Evolutionary conservation across 1,140 invertebrate genomes (phyloP).

Genomic region (fruit fly (Drosophila melanogaster)): DNA sequence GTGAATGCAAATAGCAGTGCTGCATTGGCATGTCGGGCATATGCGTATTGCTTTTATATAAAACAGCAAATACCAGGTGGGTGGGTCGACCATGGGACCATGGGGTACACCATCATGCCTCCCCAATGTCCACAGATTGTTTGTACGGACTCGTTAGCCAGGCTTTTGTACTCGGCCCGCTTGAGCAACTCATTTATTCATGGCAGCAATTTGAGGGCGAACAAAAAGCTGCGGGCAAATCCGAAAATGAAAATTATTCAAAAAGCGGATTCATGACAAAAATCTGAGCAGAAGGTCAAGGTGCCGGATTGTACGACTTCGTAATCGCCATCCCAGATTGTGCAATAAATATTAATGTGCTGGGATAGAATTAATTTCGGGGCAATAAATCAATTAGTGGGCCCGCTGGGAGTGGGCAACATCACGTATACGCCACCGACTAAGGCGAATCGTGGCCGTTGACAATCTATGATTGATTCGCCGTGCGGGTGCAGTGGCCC

Average conservation of each 20-base stretch:
- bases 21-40: conserved; percentile 50
- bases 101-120: not conserved
- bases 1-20: conserved; percentile 74
- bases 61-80: conserved; percentile 63
- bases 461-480: conserved; percentile 80
- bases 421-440: conserved; percentile 53
- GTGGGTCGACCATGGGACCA: not conserved
- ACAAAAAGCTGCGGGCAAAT: conserved; percentile 41
- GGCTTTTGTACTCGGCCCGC: conserved; percentile 40
- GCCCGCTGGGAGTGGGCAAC: conserved; percentile 27
- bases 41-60: conserved; percentile 80
- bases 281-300: conserved; percentile 42
- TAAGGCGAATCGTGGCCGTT: conserved; percentile 31
- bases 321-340: conserved; percentile 1
- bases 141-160: conserved; percentile 54
- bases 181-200: conserved; percentile 48
- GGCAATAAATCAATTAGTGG: conserved; percentile 71
- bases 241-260: conserved; percentile 44
- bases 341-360: conserved; percentile 49
- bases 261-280: conserved; percentile 20
- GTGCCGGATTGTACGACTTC: not conserved
- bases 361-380: conserved; percentile 53
- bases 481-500: conserved; percentile 34
- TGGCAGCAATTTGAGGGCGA: conserved; percentile 48
- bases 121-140: conserved; percentile 26